Percentiles rank a stretch among this genome's conserved stretches.
These are phyloP conservation scores for Leptodirus hochenwartii DNA, from an alignment of 2,888 invertebrate species.

Conservation along the genomic window DNA sequence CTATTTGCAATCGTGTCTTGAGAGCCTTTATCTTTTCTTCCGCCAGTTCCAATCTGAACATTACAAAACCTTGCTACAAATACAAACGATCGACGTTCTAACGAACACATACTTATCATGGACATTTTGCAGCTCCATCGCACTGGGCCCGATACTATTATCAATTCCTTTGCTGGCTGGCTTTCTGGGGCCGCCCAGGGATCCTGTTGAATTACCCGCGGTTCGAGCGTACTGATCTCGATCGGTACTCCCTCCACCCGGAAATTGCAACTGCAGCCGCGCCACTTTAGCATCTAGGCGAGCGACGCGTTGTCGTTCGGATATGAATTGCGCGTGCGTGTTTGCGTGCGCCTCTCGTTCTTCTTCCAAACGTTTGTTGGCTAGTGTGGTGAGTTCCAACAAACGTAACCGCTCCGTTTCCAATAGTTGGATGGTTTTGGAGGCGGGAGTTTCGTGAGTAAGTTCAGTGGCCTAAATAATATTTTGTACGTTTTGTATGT, in stretches of 20 bases:
- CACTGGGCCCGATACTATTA: too few relatives aligned
- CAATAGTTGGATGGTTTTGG: slow-evolving; percentile 28
- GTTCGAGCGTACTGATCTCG: not conserved
- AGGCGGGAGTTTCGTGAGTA: too few relatives aligned
- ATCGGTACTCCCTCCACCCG: slow-evolving; percentile 18
- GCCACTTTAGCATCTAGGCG: slow-evolving; percentile 36
- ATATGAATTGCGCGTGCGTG: slow-evolving; percentile 22
- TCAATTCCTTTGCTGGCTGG: too few relatives aligned
- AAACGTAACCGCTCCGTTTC: slow-evolving; percentile 43
- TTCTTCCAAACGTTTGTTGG: slow-evolving; percentile 36
- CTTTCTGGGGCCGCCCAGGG: slow-evolving; percentile 1
- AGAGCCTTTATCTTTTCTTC: slow-evolving; percentile 47
- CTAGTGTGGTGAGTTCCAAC: slow-evolving; percentile 35
- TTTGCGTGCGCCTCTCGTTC: slow-evolving; percentile 28
- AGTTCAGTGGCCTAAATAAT: too few relatives aligned
- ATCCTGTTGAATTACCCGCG: slow-evolving; percentile 3
- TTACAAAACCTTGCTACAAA: too few relatives aligned
- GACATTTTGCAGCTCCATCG: too few relatives aligned
- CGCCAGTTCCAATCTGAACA: slow-evolving; percentile 35
- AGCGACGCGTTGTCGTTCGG: slow-evolving; percentile 35
- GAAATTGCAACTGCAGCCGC: slow-evolving; percentile 33
- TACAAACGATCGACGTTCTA: too few relatives aligned
- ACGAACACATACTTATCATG: too few relatives aligned
- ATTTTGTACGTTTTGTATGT: slow-evolving; percentile 2
- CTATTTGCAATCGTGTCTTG: slow-evolving; percentile 40